phyloP scores from a whole-genome alignment of 2,888 invertebrate species.

The Protophormia terraenovae region DNA sequence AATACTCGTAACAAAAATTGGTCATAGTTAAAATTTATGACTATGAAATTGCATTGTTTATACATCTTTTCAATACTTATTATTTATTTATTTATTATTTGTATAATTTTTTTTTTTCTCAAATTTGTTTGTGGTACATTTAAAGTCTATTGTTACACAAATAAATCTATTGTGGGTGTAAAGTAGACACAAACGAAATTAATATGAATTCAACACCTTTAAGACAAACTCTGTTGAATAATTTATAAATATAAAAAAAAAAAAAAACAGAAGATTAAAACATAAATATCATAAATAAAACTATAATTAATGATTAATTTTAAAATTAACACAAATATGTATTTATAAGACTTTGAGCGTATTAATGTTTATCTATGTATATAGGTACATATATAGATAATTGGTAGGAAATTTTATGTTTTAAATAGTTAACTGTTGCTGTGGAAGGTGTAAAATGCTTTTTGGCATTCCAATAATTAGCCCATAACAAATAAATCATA shows the following conservation, averaged over 20 bases:
- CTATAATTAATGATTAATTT: slow-evolving; percentile 27
- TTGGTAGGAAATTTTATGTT: not conserved
- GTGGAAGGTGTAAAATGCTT: not conserved
- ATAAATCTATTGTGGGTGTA: slow-evolving; percentile 20
- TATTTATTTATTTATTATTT: not conserved
- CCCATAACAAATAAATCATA: not conserved
- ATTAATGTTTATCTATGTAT: not conserved
- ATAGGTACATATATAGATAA: not conserved
- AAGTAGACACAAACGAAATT: not conserved
- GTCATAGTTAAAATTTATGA: slow-evolving; percentile 4
- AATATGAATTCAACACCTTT: slow-evolving; percentile 22
- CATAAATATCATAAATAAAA: not conserved
- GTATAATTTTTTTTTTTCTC: not conserved
- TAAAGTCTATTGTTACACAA: slow-evolving; percentile 20
- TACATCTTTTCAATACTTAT: not conserved
- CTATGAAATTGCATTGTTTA: slow-evolving; percentile 17
- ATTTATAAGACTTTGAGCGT: too few relatives aligned
- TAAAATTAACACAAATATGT: not conserved
- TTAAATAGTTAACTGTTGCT: not conserved
- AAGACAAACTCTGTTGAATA: not conserved
- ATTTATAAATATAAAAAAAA: not conserved
- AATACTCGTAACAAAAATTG: not conserved
- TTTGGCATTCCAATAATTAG: not conserved
- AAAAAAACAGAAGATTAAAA: not conserved
- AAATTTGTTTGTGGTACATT: not conserved